Evolutionary conservation across 35 echinoderm and acorn worm species (phyloP).

Genomic region (Ophioderma brevispina): DNA sequence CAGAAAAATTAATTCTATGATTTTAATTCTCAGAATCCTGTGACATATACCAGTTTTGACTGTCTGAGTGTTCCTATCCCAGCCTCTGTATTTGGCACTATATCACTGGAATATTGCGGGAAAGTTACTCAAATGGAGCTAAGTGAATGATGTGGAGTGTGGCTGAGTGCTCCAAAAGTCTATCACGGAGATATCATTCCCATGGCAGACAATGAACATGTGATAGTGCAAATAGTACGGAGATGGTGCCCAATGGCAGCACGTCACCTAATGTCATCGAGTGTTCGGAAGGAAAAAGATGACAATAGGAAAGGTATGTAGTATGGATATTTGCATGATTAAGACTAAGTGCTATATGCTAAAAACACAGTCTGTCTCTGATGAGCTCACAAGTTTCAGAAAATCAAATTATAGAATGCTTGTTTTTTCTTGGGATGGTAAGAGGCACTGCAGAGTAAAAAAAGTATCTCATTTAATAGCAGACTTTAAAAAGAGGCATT

Average conservation of each 20-base stretch:
- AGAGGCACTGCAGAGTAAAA: too few species aligned
- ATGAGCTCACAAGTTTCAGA: too few species aligned
- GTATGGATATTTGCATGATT: neutral
- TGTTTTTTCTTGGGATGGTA: too few species aligned
- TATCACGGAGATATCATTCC: conserved; percentile 16
- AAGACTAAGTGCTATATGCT: too few species aligned
- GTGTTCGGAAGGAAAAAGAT: conserved; percentile 75
- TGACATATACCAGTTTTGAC: conserved; percentile 88
- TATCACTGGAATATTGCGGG: conserved; percentile 66
- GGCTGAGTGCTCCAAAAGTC: conserved; percentile 69
- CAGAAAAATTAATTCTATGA: neutral
- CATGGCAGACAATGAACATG: neutral
- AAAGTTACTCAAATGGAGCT: conserved; percentile 70
- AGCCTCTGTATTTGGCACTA: conserved; percentile 44
- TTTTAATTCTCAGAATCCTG: conserved; percentile 67
- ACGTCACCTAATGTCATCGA: conserved; percentile 11
- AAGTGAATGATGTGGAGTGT: conserved; percentile 88
- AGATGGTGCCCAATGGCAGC: neutral
- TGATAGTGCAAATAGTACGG: neutral
- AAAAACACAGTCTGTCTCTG: too few species aligned
- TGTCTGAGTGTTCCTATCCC: conserved; percentile 74
- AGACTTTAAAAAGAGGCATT: too few species aligned
- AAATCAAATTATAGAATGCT: too few species aligned
- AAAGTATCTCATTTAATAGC: too few species aligned
- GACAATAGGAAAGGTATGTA: conserved; percentile 81